Base-by-base conservation (phyloP, 1,140 invertebrate species). In the Dendrolimus punctatus region DNA sequence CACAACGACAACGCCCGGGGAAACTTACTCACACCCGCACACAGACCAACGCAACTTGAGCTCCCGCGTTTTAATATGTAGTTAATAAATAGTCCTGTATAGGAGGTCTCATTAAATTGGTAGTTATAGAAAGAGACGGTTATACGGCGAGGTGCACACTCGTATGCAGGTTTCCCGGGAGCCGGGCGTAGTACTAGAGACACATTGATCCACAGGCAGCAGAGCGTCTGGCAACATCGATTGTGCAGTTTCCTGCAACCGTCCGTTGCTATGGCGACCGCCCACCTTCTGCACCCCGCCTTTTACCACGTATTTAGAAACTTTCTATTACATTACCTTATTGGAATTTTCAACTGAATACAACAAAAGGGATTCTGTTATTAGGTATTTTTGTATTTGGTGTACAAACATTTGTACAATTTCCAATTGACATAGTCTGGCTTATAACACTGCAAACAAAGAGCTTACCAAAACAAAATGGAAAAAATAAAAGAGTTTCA, bases 201-300 rank as follows among this genome's bases (percentile, higher is more conserved):
- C 82, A 85, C 82, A 85, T 85, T 85, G 82, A 85, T 85, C 81
- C 80, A 85, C 71, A 83, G 71, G 66, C 58, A 55, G 60, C 62
- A 48, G 51, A 57, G 57, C 80, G 82, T 85, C 82, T 85, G 82
- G 79, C 76, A 73, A 70, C 82, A 85, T 85, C 78, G 82, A 85
- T 85, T 85, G 73, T 82, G 82, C 82, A 85, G 82, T 80, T 84
- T 81, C 81, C 77, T 82, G 79, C 77, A 85, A 77, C 79, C 61
- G 67, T 55, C 61, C 67, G 79, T 83, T 66, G 73, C 73, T 75
- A 64, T 75, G 73, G 57, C 76, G 62, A 83, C 81, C 76, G 76
- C 73, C 78, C 75, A 71, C 71, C 68, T 62, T 56, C 67, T 73
- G 71, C 74, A 72, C 70, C 72, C 74, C 71, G 59, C 68, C 64